Conservation (phyloP, 2,888 invertebrate species). For the Tinea pellionella region DNA sequence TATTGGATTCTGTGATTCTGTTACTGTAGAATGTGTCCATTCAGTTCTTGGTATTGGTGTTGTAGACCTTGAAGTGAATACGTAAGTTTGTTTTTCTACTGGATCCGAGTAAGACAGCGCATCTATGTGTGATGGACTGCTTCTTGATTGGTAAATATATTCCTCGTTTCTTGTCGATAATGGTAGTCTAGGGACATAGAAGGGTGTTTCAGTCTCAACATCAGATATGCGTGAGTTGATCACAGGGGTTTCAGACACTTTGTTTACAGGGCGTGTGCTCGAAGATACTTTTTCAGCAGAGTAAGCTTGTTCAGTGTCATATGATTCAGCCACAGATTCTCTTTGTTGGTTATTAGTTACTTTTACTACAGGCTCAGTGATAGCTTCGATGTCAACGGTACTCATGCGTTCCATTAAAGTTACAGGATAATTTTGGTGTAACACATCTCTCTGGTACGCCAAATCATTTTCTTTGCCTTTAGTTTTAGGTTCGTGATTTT, state of each 20-base stretch:
- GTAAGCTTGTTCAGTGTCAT: conserved; percentile 55
- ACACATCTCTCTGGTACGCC: conserved; percentile 72
- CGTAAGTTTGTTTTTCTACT: conserved; percentile 28
- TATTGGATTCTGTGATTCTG: conserved; percentile 29
- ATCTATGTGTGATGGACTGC: conserved; percentile 31
- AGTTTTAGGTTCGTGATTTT: conserved; percentile 37
- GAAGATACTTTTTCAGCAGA: conserved; percentile 44
- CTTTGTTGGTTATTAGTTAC: conserved; percentile 25
- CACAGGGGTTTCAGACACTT: neutral
- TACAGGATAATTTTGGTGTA: conserved; percentile 74
- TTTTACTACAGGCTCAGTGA: conserved; percentile 46
- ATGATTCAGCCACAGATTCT: conserved; percentile 31
- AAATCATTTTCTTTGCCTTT: conserved; percentile 42
- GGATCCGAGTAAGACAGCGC: conserved; percentile 30
- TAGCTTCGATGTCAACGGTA: conserved; percentile 58
- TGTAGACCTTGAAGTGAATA: conserved; percentile 19
- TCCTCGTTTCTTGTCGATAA: conserved; percentile 33
- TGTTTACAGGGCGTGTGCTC: neutral
- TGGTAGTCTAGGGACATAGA: conserved; percentile 30
- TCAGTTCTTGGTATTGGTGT: conserved; percentile 31
- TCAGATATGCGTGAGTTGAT: conserved; percentile 18
- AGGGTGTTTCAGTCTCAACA: conserved; percentile 32
- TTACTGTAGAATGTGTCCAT: conserved; percentile 29
- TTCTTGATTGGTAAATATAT: conserved; percentile 33
- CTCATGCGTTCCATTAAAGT: conserved; percentile 59